Base-by-base conservation (phyloP, 2,888 invertebrate species). In the Agrotis exclamationis region DNA sequence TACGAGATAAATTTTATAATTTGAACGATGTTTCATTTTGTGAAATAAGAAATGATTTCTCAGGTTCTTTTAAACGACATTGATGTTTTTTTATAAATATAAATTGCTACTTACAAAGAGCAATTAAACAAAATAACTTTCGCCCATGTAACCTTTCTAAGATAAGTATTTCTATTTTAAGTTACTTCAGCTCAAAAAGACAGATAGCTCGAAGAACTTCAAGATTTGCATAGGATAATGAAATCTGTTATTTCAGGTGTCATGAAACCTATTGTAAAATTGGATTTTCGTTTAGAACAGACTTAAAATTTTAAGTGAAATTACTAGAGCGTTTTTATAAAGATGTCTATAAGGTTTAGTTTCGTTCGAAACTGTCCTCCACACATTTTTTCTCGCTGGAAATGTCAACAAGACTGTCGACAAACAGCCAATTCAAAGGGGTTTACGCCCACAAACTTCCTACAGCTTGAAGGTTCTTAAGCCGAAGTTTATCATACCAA, bases 381-480 rank as follows among this genome's bases (percentile, higher is more conserved):
- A 24, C 28, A 24, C 20, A 68, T 56, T 65, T 64, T 70, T 64
- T 70, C 48, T 44, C 9, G 14, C 39, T 28, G 5, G 39, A 67
- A 70, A 76, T 70, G 24, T 85, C 70, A 71, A 70, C 51, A 71
- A 71, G 57, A 44, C 53, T 64, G 58, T 64, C 33, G 48, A 66
- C 54, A 59, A 78, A 70, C 14, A 73, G 45, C 47, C 67, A 54
- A 76, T 76, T 73, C 39, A 70, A 63, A 83, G 74, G 24, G 60
- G 67, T 60, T 68, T 56, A 74, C 78, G 69, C 82, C 86, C 24
- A 85, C 86, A 60, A 7, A 11, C 54, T 39, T 57, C 54, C 63
- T 67, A 70, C 58, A 48, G 24, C 47, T 57, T 58, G 28, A 22
- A 62, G 18, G 45, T 63, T 77, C 47, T 63, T 45, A 68, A 77